Conservation (phyloP, 2,797 vertebrate species). For the Microctenopoma steveboyesi region DNA sequence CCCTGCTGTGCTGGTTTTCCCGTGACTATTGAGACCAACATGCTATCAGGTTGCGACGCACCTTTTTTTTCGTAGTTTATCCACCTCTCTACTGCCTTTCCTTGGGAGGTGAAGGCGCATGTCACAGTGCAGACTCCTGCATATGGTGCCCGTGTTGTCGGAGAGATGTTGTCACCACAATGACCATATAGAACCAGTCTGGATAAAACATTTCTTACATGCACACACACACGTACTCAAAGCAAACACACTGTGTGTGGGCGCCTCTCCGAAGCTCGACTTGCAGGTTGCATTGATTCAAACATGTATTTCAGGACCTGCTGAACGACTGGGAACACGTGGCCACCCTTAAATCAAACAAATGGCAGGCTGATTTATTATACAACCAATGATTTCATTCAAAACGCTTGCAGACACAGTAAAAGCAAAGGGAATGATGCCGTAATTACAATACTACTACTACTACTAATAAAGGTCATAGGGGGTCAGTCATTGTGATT, state of each 20-base stretch:
- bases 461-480: not conserved
- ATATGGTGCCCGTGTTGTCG: not conserved
- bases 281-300: conserved; percentile 29
- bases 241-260: not conserved
- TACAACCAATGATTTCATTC: not conserved
- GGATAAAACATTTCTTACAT: not conserved
- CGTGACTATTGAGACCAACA: conserved; percentile 25
- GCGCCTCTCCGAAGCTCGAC: conserved; percentile 19
- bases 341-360: conserved; percentile 26
- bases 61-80: conserved; percentile 12
- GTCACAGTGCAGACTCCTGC: conserved; percentile 41
- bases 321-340: conserved; percentile 25
- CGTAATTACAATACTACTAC: not conserved
- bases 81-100: not conserved
- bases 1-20: conserved; percentile 20
- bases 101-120: not conserved
- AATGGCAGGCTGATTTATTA: not conserved
- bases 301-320: conserved; percentile 65
- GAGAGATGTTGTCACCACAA: not conserved
- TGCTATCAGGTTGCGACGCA: conserved; percentile 47
- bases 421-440: not conserved
- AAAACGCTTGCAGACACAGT: not conserved
- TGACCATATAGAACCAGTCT: not conserved
- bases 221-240: not conserved
- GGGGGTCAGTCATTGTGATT: not conserved